Percentiles rank a stretch among this genome's conserved stretches.
phyloP scores from a whole-genome alignment of 2,113 vertebrate species.

The Tetrao urogallus region DNA sequence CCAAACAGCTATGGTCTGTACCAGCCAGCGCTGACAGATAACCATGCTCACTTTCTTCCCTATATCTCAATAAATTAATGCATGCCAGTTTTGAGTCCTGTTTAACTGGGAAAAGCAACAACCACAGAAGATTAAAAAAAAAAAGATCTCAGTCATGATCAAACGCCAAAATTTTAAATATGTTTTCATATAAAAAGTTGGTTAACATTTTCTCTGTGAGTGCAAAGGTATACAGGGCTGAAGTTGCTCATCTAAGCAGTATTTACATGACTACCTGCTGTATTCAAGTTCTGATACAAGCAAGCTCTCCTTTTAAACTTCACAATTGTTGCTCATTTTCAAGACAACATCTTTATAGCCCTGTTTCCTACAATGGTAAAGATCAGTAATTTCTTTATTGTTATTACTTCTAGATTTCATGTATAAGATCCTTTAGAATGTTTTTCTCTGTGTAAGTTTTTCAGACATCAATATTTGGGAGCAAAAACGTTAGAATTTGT shows the following conservation, averaged over 20 bases:
- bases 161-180: not conserved
- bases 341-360: not conserved
- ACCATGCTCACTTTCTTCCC: not conserved
- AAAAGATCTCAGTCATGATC: not conserved
- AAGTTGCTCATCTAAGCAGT: not conserved
- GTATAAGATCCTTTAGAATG: not conserved
- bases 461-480: not conserved
- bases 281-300: not conserved
- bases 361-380: not conserved
- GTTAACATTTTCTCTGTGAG: not conserved
- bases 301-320: not conserved
- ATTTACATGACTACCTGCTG: not conserved
- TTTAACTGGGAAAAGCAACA: not conserved
- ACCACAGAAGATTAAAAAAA: slow-evolving; percentile 13
- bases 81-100: not conserved
- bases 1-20: too few relatives aligned
- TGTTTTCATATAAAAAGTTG: not conserved
- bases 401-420: not conserved
- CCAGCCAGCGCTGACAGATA: not conserved
- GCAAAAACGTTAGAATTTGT: not conserved
- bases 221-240: not conserved
- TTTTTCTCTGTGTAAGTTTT: not conserved
- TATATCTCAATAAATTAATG: not conserved
- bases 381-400: not conserved
- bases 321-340: not conserved